Conservation (phyloP, 2,113 vertebrate genomes). For the Menura novaehollandiae region DNA sequence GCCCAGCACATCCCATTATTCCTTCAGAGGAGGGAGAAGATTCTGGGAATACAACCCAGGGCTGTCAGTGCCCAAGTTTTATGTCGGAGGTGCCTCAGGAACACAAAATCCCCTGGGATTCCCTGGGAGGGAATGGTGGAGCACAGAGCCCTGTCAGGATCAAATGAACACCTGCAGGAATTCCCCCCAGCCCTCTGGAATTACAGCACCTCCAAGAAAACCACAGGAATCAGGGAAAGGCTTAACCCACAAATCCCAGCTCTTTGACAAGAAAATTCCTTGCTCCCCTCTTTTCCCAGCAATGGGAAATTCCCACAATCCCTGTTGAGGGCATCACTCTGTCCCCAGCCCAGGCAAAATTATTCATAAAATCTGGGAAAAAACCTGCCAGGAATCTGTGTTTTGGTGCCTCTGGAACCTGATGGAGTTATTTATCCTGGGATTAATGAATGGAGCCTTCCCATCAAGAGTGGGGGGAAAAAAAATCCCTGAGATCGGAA, state of each 20-base stretch:
- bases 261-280: not conserved
- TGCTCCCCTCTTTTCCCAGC: not conserved
- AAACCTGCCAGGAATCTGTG: not conserved
- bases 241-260: not conserved
- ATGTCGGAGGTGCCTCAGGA: not conserved
- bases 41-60: not conserved
- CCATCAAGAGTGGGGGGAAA: not conserved
- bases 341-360: not conserved
- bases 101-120: not conserved
- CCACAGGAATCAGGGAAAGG: not conserved
- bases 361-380: not conserved
- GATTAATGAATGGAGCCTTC: slow-evolving; percentile 1
- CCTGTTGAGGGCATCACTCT: not conserved
- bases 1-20: not conserved
- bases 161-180: slow-evolving; percentile 2
- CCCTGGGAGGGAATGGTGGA: not conserved
- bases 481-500: not conserved
- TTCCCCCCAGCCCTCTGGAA: not conserved
- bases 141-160: not conserved
- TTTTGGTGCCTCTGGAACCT: not conserved
- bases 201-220: not conserved
- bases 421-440: slow-evolving; percentile 7
- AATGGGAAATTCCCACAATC: rapidly evolving
- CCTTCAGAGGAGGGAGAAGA: not conserved
- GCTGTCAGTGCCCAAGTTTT: not conserved